These are phyloP conservation scores for Bufotes viridis DNA, from an alignment of 2,797 vertebrate species.

Conservation along the genomic window DNA sequence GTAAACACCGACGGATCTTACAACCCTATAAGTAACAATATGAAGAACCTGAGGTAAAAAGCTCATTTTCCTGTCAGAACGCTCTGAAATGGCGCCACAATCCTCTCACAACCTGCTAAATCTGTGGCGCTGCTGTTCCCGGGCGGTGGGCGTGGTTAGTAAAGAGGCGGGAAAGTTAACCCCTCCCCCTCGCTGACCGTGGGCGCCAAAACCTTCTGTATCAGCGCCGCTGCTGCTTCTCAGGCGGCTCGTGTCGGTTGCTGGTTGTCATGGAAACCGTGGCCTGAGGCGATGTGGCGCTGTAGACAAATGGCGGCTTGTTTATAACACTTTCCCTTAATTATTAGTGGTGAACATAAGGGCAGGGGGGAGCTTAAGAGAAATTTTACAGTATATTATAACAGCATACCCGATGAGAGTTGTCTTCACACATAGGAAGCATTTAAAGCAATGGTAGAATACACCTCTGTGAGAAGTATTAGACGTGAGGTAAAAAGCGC, in stretches of 20 bases:
- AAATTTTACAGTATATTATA: too few relatives aligned
- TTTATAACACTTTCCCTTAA: too few relatives aligned
- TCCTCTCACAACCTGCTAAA: neutral
- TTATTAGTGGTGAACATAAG: too few relatives aligned
- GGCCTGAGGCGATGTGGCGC: neutral
- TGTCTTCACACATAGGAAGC: too few relatives aligned
- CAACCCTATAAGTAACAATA: neutral
- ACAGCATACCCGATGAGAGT: too few relatives aligned
- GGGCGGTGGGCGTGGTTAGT: neutral
- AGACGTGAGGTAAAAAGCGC: too few relatives aligned
- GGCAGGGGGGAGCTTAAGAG: too few relatives aligned
- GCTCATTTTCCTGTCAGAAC: neutral
- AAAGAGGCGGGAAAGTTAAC: neutral
- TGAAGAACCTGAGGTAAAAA: neutral
- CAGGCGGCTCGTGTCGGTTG: neutral
- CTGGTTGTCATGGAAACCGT: slow-evolving; percentile 6
- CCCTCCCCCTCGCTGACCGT: neutral
- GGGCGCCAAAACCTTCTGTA: neutral
- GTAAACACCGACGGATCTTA: neutral
- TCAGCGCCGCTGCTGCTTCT: neutral
- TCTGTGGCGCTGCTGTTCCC: neutral
- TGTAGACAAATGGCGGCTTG: too few relatives aligned
- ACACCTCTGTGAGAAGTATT: too few relatives aligned
- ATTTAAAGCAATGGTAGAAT: too few relatives aligned
- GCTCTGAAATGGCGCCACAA: neutral